Conservation (phyloP, 2,113 vertebrate genomes). For the Columba janthina region DNA sequence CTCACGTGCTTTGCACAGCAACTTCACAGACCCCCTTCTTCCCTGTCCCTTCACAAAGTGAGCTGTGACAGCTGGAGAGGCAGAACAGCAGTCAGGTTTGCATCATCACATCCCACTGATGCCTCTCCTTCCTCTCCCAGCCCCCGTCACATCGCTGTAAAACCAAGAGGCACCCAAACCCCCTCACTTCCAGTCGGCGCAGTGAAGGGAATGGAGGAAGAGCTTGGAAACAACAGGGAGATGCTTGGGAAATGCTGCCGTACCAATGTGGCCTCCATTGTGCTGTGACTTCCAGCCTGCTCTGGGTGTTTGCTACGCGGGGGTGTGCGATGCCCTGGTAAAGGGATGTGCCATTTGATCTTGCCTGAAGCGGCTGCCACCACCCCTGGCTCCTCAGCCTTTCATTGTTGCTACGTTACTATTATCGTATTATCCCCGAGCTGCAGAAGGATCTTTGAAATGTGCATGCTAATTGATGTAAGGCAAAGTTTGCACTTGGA, state of each 20-base stretch:
- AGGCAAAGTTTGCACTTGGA: constrained; percentile 23
- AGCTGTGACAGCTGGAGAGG: neutral
- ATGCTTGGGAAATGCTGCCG: neutral
- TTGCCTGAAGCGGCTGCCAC: neutral
- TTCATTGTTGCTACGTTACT: neutral
- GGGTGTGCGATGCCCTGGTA: neutral
- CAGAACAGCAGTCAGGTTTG: neutral
- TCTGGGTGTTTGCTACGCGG: neutral
- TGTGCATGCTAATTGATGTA: neutral
- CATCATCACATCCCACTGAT: neutral
- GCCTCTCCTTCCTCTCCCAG: neutral
- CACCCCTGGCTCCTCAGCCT: neutral
- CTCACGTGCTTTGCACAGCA: neutral
- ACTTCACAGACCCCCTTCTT: neutral
- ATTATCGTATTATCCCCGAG: neutral
- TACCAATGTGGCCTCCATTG: accelerated
- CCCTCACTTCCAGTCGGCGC: neutral
- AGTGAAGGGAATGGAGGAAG: neutral
- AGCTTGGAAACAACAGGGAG: neutral
- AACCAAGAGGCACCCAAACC: neutral
- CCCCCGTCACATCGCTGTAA: neutral
- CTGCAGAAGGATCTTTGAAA: constrained; percentile 2
- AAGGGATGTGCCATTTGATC: neutral
- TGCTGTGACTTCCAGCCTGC: neutral
- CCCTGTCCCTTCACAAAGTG: neutral